These are phyloP conservation scores for Lagorchestes hirsutus DNA, from an alignment of 2,797 vertebrate species.

Conservation along the genomic window DNA sequence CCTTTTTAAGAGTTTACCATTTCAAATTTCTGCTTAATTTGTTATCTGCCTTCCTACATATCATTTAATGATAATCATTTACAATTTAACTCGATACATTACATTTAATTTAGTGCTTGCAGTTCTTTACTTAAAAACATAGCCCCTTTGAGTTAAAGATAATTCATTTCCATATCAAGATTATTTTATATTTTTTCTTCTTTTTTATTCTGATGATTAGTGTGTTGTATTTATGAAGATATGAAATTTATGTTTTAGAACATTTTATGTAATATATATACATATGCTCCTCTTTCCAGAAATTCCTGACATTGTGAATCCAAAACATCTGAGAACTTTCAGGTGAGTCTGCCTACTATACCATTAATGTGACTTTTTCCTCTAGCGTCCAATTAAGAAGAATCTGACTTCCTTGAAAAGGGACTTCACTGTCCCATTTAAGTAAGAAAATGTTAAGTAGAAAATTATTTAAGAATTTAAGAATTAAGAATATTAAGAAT, in stretches of 20 bases:
- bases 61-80: constrained; percentile 32
- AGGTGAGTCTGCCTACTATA: constrained; percentile 87
- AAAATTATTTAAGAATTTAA: constrained; percentile 21
- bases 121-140: not conserved
- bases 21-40: constrained; percentile 24
- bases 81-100: not conserved
- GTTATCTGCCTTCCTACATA: not conserved
- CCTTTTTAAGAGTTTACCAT: constrained; percentile 15
- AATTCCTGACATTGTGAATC: constrained; percentile 95
- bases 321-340: constrained; percentile 93
- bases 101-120: not conserved
- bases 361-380: not conserved
- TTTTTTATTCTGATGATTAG: not conserved
- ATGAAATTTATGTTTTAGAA: constrained; percentile 47
- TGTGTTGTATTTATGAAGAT: constrained; percentile 23
- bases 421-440: not conserved
- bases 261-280: constrained; percentile 24
- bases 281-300: constrained; percentile 85
- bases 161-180: not conserved
- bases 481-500: not conserved
- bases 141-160: not conserved
- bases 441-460: not conserved
- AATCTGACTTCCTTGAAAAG: not conserved
- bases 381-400: not conserved
- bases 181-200: constrained; percentile 19